phyloP scores from a whole-genome alignment of 30 jellyfish, hydroid and myxozoan genomes.

The Rhopilema esculentum region DNA sequence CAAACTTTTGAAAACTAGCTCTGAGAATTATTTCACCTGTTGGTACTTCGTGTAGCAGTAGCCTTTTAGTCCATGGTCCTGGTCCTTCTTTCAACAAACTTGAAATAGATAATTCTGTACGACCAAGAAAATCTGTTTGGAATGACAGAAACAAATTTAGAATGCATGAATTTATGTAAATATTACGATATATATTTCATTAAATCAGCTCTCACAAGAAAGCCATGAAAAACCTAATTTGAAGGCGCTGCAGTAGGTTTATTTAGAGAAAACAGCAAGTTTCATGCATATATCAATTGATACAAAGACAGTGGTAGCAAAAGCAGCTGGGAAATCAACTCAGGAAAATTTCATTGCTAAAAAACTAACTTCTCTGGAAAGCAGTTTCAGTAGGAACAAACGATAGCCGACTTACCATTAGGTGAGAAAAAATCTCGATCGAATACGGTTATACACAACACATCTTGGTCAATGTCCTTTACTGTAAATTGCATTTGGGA shows the following conservation, averaged over 20 bases:
- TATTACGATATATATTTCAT: too few species aligned
- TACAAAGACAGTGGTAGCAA: too few species aligned
- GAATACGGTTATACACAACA: conserved; percentile 92
- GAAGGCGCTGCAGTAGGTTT: too few species aligned
- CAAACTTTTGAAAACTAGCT: conserved; percentile 80
- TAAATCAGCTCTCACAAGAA: too few species aligned
- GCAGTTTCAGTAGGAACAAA: neutral
- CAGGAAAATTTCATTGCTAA: too few species aligned
- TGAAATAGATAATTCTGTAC: conserved; percentile 92
- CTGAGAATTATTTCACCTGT: conserved; percentile 97
- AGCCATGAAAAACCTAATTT: too few species aligned
- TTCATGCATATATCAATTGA: too few species aligned
- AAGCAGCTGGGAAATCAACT: too few species aligned
- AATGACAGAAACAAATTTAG: neutral
- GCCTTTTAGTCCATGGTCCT: conserved; percentile 95
- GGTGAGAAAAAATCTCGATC: conserved; percentile 99
- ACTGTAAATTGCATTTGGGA: conserved; percentile 95
- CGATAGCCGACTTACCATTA: conserved; percentile 93
- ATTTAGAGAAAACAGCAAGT: too few species aligned
- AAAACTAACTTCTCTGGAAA: too few species aligned
- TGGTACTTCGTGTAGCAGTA: conserved; percentile 93
- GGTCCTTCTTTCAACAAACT: conserved; percentile 83
- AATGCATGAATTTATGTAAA: too few species aligned
- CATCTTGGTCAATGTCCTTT: conserved; percentile 92
- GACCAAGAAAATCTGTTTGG: conserved; percentile 91